Evolutionary conservation across 2,888 invertebrate genomes (phyloP), one percentile per base, ranked within the genome.

Genomic region (Perdita meconis): DNA sequence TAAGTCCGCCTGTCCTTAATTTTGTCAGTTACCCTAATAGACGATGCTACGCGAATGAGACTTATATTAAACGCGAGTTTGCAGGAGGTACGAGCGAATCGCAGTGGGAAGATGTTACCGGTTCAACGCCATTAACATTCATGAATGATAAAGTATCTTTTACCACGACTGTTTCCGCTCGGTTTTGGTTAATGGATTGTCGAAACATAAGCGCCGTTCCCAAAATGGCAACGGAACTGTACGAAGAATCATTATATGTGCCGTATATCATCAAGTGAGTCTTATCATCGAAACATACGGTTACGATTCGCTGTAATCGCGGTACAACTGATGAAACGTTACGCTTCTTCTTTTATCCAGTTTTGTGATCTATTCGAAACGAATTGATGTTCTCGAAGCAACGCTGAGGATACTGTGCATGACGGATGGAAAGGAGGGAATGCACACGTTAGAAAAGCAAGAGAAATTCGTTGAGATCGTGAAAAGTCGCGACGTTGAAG

Each of bases 131-230:
- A 12, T 94, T 99, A 81, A 97, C 98, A 6, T 97, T 99, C 93
- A 97, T 98, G 81, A 98, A 98, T 88, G 98, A 99, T 92, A 98
- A 98, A 91, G 99, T 99, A 1, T 98, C 98, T 30, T 99, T 99
- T 93, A 99, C 99, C 10, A 99, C 99, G 8, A 99, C 99, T 0
- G 99, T 99, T 0, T 99, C 99, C 0, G 99, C 99, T 57, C 95
- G 98, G 90, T 99, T 99, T 93, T 99, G 99, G 99, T 94, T 99
- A 75, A 98, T 99, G 97, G 99, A 99, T 93, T 99, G 99, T 90
- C 95, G 97, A 82, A 99, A 98, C 92, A 96, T 98, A 24, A 95
- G 96, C 72, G 99, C 99, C 89, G 98, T 98, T 0, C 97, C 98
- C 6, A 96, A 97, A 92, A 96, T 99, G 96, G 99, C 99, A 0